Evolutionary conservation across 2,888 invertebrate genomes (phyloP), one percentile per base, ranked within the genome.

Genomic region (Mimas tiliae): DNA sequence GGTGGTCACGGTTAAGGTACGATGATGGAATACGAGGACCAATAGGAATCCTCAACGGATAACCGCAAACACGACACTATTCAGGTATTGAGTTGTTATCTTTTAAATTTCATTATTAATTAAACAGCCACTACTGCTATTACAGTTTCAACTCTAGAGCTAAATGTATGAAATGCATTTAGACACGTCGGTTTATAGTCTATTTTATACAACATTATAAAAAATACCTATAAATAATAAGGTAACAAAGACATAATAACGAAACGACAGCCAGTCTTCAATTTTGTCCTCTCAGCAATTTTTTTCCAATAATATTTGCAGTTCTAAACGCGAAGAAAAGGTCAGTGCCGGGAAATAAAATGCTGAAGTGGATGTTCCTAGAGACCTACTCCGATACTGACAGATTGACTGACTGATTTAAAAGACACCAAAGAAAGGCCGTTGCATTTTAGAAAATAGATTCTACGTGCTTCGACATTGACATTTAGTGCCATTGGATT

Each of bases 321-420:
- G 38, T 58, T 58, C 42, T 1, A 58, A 42, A 14, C 8, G 12
- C 58, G 19, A 38, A 38, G 58, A 58, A 42, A 55, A 33, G 12
- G 16, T 58, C 38, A 58, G 58, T 58, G 58, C 58, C 38, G 42
- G 58, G 58, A 58, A 58, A 58, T 58, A 12, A 38, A 58, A 58
- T 42, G 21, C n/a, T 33, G 33, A n/a, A 8, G 58, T 55, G 34
- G 16, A 50, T 9, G 42, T 42, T 58, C 11, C 58, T 58, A 58
- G 19, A 16, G 58, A 52, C 52, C 19, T 58, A 58, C 42, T 58
- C 19, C 42, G 42, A 58, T 58, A 58, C 42, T 58, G 58, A 42
- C 58, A 38, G 38, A n/a, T n/a, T n/a, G n/a, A n/a, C n/a, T n/a
- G n/a, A n/a, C n/a, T n/a, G n/a, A n/a, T n/a, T 42, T 58, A 42